A percentile compares a stretch with the other conserved stretches of the same genome.
Conservation (phyloP, 1,140 invertebrate species). For the Diachasma alloeum region DNA sequence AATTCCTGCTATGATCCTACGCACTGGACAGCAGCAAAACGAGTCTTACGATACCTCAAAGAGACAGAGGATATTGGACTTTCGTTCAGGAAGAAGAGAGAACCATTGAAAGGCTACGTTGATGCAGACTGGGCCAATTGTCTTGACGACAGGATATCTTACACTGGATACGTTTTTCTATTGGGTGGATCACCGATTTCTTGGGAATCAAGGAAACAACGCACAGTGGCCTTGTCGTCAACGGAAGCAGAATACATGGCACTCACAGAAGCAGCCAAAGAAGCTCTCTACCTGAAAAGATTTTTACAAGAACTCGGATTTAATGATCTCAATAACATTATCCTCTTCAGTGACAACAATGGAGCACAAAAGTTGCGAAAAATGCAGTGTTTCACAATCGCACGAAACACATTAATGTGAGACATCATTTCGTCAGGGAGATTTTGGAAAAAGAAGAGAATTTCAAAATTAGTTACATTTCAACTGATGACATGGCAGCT, state of each 20-base stretch:
- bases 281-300: neutral
- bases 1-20: neutral
- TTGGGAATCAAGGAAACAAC: neutral
- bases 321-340: neutral
- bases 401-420: neutral
- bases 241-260: conserved; percentile 7
- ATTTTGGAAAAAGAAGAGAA: neutral
- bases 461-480: neutral
- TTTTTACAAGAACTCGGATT: neutral
- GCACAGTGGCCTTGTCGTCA: neutral
- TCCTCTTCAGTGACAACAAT: neutral
- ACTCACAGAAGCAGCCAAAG: neutral
- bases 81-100: neutral
- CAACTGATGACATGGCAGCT: neutral
- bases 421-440: neutral
- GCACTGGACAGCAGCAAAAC: no score
- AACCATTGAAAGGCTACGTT: neutral
- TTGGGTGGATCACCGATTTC: neutral
- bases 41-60: no score
- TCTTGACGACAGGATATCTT: neutral
- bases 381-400: neutral
- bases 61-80: neutral
- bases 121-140: conserved; percentile 6
- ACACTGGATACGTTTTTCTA: conserved; percentile 1
- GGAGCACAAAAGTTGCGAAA: neutral